These are phyloP conservation scores for Eustalomyia histrio DNA, from an alignment of 2,888 invertebrate genomes.

Conservation along the genomic window DNA sequence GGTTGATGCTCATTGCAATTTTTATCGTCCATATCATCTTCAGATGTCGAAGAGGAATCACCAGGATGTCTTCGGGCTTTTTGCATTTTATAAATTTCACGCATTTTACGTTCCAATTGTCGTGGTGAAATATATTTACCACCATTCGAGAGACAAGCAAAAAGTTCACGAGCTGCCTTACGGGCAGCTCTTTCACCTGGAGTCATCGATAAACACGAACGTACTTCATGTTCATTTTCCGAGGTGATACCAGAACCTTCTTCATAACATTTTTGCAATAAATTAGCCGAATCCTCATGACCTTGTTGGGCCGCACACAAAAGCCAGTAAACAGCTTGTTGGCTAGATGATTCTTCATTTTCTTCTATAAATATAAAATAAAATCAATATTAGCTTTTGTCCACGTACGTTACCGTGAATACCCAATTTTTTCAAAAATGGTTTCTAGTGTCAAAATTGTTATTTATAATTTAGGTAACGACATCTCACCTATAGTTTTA, in stretches of 20 bases:
- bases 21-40: conserved; percentile 72
- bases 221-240: conserved; percentile 86
- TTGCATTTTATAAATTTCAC: conserved; percentile 82
- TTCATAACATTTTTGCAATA: conserved; percentile 82
- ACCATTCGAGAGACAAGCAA: conserved; percentile 92
- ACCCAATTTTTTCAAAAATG: too few species aligned
- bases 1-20: conserved; percentile 65
- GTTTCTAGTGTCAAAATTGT: too few species aligned
- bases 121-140: conserved; percentile 92
- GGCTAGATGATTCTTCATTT: conserved; percentile 80
- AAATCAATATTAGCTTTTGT: neutral
- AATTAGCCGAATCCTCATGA: conserved; percentile 90
- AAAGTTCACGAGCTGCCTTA: conserved; percentile 92
- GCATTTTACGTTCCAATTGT: conserved; percentile 88
- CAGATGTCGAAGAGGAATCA: conserved; percentile 70
- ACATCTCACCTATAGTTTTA: conserved; percentile 89
- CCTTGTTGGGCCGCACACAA: conserved; percentile 96
- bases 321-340: conserved; percentile 92
- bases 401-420: too few species aligned
- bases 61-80: conserved; percentile 74
- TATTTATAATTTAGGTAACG: too few species aligned
- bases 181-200: conserved; percentile 92
- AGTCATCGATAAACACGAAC: conserved; percentile 89
- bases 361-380: conserved; percentile 68
- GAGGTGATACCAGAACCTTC: conserved; percentile 88